phyloP scores from a whole-genome alignment of 2,113 vertebrate genomes.

The Myrmophylax atrothorax region DNA sequence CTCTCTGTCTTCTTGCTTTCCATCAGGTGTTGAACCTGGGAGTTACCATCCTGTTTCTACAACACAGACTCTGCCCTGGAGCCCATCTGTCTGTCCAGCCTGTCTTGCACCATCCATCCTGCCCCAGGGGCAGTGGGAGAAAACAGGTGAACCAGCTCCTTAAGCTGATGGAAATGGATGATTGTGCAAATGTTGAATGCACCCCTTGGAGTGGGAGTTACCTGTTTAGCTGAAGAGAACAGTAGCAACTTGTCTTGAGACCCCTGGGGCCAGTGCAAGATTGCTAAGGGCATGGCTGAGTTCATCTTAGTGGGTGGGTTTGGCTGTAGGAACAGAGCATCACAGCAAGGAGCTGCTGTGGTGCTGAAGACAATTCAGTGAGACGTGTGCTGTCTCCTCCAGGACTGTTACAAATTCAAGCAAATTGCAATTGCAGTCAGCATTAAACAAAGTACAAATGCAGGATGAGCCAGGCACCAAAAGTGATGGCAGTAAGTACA shows the following conservation, averaged over 20 bases:
- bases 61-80: not conserved
- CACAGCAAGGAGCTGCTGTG: not conserved
- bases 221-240: not conserved
- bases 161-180: not conserved
- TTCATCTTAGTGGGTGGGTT: fast-evolving
- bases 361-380: not conserved
- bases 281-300: not conserved
- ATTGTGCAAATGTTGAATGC: not conserved
- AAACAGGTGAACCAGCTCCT: not conserved
- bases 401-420: fast-evolving
- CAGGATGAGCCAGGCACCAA: fast-evolving
- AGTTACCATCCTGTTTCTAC: not conserved
- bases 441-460: not conserved
- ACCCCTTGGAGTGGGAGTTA: not conserved
- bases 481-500: not conserved
- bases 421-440: not conserved
- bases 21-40: not conserved
- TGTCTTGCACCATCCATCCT: not conserved
- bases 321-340: too few relatives aligned
- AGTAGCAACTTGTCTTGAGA: not conserved
- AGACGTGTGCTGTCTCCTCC: not conserved
- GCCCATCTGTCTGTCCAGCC: not conserved
- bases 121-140: not conserved
- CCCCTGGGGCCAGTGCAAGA: not conserved
- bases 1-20: not conserved